Evolutionary conservation across 2,888 invertebrate genomes (phyloP).

Genomic region (Pemphredon lugubris): DNA sequence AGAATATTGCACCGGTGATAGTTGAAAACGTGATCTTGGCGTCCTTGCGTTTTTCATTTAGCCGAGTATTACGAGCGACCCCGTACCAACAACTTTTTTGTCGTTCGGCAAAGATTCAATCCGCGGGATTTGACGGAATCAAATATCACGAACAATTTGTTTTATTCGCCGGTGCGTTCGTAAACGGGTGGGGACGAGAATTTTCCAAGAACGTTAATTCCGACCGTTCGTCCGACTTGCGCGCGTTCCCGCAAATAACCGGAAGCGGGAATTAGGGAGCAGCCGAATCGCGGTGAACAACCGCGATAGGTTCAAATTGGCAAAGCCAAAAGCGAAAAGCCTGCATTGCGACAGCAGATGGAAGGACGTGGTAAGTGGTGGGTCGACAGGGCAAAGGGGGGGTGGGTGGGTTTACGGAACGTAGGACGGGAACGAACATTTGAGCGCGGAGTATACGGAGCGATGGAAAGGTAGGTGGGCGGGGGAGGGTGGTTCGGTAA

Average conservation of each 20-base stretch:
- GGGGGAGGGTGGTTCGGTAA: slow-evolving; percentile 3
- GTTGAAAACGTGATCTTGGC: slow-evolving; percentile 40
- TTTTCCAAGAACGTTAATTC: too few relatives aligned
- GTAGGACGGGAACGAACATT: slow-evolving; percentile 32
- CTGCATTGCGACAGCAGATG: slow-evolving; percentile 63
- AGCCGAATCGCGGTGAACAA: too few relatives aligned
- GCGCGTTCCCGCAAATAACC: background rate
- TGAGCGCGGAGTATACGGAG: background rate
- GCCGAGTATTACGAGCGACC: slow-evolving; percentile 47
- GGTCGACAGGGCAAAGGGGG: background rate
- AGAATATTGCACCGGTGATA: slow-evolving; percentile 51
- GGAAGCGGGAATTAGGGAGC: slow-evolving; percentile 4
- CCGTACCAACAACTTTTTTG: too few relatives aligned
- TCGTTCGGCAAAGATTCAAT: too few relatives aligned
- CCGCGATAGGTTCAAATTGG: slow-evolving; percentile 25
- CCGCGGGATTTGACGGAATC: too few relatives aligned
- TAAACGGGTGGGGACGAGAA: too few relatives aligned
- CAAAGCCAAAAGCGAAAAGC: slow-evolving; percentile 38
- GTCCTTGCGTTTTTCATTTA: slow-evolving; percentile 58
- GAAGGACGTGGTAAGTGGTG: slow-evolving; percentile 3
- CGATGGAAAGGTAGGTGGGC: background rate
- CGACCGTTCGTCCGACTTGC: background rate
- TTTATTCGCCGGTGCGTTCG: too few relatives aligned
- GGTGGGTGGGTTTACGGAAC: slow-evolving; percentile 26
- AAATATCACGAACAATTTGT: too few relatives aligned